Conservation (phyloP, 1,140 invertebrate genomes). For the Cardiocondyla obscurior region DNA sequence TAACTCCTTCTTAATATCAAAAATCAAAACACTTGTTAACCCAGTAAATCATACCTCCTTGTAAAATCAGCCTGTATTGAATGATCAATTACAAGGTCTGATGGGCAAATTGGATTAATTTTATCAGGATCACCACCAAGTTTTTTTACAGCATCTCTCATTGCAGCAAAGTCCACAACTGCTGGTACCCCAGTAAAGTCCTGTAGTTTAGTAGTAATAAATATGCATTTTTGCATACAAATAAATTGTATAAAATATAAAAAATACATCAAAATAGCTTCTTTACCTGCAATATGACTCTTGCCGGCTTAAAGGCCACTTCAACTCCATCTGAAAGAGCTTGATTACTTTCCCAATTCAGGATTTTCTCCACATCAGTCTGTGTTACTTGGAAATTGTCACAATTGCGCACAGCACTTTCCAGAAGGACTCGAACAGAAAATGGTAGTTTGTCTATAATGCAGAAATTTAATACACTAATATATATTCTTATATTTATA, state of each 20-base stretch:
- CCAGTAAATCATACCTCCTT: constrained; percentile 87
- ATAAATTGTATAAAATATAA: background rate
- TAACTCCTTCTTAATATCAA: constrained; percentile 1
- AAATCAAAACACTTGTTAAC: background rate
- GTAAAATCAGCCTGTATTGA: constrained; percentile 98
- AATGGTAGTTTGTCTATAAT: constrained; percentile 92
- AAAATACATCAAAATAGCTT: background rate
- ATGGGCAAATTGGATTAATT: constrained; percentile 98
- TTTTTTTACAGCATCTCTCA: constrained; percentile 96
- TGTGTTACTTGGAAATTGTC: constrained; percentile 96
- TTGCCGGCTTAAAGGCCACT: constrained; percentile 97
- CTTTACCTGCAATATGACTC: constrained; percentile 96
- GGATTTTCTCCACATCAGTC: constrained; percentile 94
- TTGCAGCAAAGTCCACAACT: constrained; percentile 99
- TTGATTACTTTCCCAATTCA: constrained; percentile 95
- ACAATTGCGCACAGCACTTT: constrained; percentile 97
- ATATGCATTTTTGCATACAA: background rate
- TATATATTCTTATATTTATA: background rate
- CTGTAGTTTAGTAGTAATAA: constrained; percentile 81
- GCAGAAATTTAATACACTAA: constrained; percentile 18
- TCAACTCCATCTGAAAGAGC: constrained; percentile 90
- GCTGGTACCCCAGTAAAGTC: constrained; percentile 98
- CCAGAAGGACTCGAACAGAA: constrained; percentile 96
- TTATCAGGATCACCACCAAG: constrained; percentile 95
- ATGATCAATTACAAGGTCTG: constrained; percentile 99